Evolutionary conservation across 30 jellyfish, hydroid and myxozoan genomes (phyloP).

Genomic region (Morbakka virulenta): DNA sequence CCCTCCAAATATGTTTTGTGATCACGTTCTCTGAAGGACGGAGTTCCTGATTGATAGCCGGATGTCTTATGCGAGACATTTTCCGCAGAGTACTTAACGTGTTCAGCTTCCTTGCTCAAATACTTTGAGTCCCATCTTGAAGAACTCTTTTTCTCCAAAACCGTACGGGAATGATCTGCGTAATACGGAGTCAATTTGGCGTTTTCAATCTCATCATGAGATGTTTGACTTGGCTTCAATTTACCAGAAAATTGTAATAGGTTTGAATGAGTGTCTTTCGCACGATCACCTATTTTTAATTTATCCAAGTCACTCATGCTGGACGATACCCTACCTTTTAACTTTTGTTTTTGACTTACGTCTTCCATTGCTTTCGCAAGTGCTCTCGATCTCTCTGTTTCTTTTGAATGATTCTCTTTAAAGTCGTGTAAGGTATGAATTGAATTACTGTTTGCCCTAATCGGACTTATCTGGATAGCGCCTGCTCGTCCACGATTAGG

Average conservation of each 20-base stretch:
- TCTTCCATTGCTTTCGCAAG: not conserved
- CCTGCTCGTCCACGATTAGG: not conserved
- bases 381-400: not conserved
- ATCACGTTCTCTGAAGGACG: not conserved
- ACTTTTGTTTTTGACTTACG: not conserved
- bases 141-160: no score
- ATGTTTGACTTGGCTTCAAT: no score
- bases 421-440: not conserved
- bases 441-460: no score
- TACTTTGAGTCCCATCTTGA: not conserved
- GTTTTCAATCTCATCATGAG: no score
- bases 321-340: not conserved
- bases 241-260: no score
- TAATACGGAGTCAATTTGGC: not conserved
- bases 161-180: no score
- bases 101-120: not conserved
- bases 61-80: constrained; percentile 57
- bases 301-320: not conserved
- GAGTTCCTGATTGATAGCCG: constrained; percentile 51
- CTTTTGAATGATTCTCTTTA: not conserved
- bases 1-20: not conserved
- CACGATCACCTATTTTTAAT: not conserved
- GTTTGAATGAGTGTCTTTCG: not conserved
- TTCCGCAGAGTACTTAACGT: not conserved
- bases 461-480: not conserved